Evolutionary conservation across 2,113 vertebrate species (phyloP).

Genomic region (Dipodomys merriami): DNA sequence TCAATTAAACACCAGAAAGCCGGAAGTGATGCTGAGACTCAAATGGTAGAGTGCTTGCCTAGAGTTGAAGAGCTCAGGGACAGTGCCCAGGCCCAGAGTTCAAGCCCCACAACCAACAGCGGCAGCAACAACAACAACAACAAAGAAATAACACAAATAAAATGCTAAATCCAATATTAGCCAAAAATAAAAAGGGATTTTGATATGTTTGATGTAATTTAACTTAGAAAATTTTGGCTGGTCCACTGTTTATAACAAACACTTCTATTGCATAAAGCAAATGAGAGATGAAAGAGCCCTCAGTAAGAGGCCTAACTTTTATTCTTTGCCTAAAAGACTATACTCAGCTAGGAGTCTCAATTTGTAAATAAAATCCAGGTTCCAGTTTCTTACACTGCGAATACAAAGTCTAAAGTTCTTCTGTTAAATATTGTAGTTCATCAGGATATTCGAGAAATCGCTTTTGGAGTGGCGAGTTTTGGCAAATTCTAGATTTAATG

Average conservation of each 20-base stretch:
- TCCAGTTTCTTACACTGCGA: constrained; percentile 46
- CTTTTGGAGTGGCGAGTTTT: constrained; percentile 61
- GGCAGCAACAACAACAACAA: too few species aligned
- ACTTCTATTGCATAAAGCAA: constrained; percentile 9
- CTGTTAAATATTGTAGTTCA: constrained; percentile 54
- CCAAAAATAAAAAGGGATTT: background rate
- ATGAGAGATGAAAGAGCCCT: constrained; percentile 46
- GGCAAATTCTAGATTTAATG: constrained; percentile 64
- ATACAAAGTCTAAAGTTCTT: constrained; percentile 38
- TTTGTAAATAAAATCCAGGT: constrained; percentile 70
- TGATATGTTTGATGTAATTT: constrained; percentile 17
- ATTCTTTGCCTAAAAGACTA: constrained; percentile 58
- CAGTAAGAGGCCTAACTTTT: constrained; percentile 47
- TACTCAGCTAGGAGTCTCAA: constrained; percentile 50
- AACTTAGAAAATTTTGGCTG: constrained; percentile 19
- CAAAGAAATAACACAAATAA: background rate
- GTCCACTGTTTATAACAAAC: constrained; percentile 2
- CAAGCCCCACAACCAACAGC: too few species aligned
- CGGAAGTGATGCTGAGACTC: too few species aligned
- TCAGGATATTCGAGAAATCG: constrained; percentile 60
- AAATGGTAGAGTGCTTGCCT: too few species aligned
- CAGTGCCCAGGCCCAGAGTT: too few species aligned
- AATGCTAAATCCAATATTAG: background rate
- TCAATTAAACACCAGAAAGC: too few species aligned
- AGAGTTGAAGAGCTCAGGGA: too few species aligned